A percentile compares a stretch with the other conserved stretches of the same genome.
phyloP scores from a whole-genome alignment of 2,113 vertebrate genomes.

The Miniopterus natalensis region DNA sequence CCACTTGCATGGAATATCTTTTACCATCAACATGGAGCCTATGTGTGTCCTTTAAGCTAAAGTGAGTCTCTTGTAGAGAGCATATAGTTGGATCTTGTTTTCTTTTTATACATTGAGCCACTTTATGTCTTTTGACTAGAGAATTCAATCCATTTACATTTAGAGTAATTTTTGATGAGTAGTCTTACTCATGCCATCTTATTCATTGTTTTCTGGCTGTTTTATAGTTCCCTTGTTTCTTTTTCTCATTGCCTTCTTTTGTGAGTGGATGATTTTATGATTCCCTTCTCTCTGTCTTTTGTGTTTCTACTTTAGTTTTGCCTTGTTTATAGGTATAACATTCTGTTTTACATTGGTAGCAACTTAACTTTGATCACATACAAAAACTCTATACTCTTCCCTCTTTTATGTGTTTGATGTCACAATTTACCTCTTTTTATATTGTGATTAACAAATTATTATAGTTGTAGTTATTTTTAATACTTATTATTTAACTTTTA shows the following conservation, averaged over 20 bases:
- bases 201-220: background rate
- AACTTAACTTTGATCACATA: too few species aligned
- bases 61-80: background rate
- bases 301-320: background rate
- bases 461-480: background rate
- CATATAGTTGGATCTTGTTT: background rate
- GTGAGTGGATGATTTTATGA: background rate
- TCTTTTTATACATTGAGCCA: background rate
- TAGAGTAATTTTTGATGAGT: background rate
- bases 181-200: background rate
- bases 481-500: background rate
- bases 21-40: background rate
- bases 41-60: background rate
- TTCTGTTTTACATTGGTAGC: too few species aligned
- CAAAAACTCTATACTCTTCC: background rate
- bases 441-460: background rate
- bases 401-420: background rate
- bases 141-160: background rate
- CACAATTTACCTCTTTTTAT: background rate
- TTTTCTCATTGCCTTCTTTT: background rate
- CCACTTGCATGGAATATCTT: background rate
- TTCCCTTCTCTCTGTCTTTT: background rate
- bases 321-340: background rate
- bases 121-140: background rate
- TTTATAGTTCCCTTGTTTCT: background rate